These are phyloP conservation scores for Nixonia krombeini DNA, from an alignment of 1,140 invertebrate species.

Conservation along the genomic window DNA sequence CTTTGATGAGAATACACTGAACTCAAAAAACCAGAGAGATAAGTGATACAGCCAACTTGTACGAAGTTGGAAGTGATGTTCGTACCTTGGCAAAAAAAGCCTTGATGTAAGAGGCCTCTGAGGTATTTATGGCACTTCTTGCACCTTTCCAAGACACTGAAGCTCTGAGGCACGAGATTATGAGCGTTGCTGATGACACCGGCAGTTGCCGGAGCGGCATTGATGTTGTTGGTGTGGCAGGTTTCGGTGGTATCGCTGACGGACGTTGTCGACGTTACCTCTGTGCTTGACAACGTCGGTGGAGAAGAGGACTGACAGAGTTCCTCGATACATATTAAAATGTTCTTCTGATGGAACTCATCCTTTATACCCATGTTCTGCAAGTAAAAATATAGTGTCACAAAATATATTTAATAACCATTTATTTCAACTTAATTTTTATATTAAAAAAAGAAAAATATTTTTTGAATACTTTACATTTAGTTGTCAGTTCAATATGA, in stretches of 20 bases:
- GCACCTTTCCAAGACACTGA: constrained; percentile 79
- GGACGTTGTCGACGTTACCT: constrained; percentile 25
- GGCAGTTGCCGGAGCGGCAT: constrained; percentile 14
- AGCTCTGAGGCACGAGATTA: constrained; percentile 78
- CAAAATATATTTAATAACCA: not conserved
- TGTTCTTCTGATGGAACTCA: constrained; percentile 82
- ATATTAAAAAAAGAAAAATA: too few species aligned
- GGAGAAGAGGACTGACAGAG: constrained; percentile 70
- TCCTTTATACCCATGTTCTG: constrained; percentile 86
- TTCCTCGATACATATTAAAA: constrained; percentile 81
- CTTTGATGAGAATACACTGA: too few species aligned
- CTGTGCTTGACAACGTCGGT: constrained; percentile 46
- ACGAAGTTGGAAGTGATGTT: too few species aligned
- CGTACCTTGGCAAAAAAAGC: constrained; percentile 81
- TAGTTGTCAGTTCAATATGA: too few species aligned
- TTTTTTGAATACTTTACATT: too few species aligned
- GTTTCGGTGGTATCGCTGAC: constrained; percentile 35
- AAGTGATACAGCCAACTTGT: not conserved
- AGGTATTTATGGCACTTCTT: constrained; percentile 84
- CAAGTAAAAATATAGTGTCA: constrained; percentile 20
- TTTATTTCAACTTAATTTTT: not conserved
- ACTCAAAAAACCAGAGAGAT: not conserved
- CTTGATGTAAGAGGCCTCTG: constrained; percentile 80
- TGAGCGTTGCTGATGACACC: constrained; percentile 56
- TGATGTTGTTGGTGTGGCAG: constrained; percentile 37